Evolutionary conservation across 2,888 invertebrate genomes (phyloP).

Genomic region (Troglohyphantes excavatus): DNA sequence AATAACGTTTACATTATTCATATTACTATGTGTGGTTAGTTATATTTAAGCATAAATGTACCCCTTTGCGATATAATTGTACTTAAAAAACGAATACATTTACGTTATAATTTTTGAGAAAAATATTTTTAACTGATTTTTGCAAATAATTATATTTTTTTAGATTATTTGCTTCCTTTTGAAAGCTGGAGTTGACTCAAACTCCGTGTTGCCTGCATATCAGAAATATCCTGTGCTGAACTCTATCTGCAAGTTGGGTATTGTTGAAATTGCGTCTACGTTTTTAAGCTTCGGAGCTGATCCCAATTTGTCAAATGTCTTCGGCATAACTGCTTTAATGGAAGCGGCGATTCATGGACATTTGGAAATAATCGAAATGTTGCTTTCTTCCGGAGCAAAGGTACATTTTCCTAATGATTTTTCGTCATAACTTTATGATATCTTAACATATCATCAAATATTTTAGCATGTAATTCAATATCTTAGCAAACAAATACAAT

Average conservation of each 20-base stretch:
- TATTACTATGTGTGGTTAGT: too few species aligned
- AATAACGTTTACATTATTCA: too few species aligned
- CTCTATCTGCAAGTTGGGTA: slow-evolving; percentile 94
- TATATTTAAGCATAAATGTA: too few species aligned
- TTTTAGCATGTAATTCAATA: too few species aligned
- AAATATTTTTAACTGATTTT: too few species aligned
- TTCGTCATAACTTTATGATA: neutral
- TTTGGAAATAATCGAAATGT: slow-evolving; percentile 88
- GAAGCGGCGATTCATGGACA: slow-evolving; percentile 94
- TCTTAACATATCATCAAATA: too few species aligned
- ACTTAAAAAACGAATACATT: too few species aligned
- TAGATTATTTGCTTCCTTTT: slow-evolving; percentile 93
- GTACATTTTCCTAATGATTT: slow-evolving; percentile 79
- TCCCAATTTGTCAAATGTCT: slow-evolving; percentile 91
- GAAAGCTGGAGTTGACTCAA: slow-evolving; percentile 93
- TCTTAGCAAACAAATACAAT: too few species aligned
- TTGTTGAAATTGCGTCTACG: slow-evolving; percentile 93
- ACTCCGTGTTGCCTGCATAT: slow-evolving; percentile 86
- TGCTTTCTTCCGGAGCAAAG: slow-evolving; percentile 83
- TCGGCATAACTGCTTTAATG: slow-evolving; percentile 93
- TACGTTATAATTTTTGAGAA: too few species aligned
- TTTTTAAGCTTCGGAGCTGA: slow-evolving; percentile 95
- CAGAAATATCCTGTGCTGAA: slow-evolving; percentile 88
- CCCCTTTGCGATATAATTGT: too few species aligned
- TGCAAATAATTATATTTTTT: slow-evolving; percentile 12